These are phyloP conservation scores for Drosophila pseudoananassae DNA, from an alignment of 1,140 invertebrate genomes.

Conservation along the genomic window DNA sequence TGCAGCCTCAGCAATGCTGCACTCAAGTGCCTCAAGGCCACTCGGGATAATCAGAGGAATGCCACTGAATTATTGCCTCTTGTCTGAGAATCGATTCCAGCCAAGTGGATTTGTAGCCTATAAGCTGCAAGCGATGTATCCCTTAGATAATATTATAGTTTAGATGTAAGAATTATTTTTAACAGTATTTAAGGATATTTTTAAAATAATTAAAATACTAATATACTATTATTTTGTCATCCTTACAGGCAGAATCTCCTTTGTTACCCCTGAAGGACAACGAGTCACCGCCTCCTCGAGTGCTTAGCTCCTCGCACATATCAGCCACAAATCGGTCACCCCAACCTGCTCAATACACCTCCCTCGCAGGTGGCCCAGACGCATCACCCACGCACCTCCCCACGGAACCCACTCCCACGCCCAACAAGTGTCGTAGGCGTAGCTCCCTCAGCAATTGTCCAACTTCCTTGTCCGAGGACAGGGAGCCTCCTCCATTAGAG, in stretches of 20 bases:
- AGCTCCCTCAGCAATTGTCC: constrained; percentile 48
- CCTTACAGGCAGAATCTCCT: constrained; percentile 69
- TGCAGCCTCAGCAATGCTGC: constrained; percentile 19
- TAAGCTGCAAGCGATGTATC: not conserved
- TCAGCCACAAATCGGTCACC: constrained; percentile 40
- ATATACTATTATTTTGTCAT: not conserved
- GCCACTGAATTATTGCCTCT: constrained; percentile 13
- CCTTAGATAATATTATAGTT: not conserved
- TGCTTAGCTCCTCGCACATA: constrained; percentile 53
- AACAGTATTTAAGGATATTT: not conserved
- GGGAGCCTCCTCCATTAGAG: constrained; percentile 11
- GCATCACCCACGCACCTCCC: constrained; percentile 5
- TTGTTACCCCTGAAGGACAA: constrained; percentile 62
- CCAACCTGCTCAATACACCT: constrained; percentile 16
- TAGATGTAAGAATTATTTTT: not conserved
- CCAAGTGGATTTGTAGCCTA: not conserved
- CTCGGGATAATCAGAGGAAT: constrained; percentile 15
- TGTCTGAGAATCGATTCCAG: constrained; percentile 4
- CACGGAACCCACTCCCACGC: constrained; percentile 4
- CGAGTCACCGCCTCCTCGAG: constrained; percentile 20
- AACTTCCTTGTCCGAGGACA: constrained; percentile 7
- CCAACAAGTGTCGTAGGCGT: constrained; percentile 41
- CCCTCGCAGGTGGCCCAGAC: constrained; percentile 8
- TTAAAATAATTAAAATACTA: not conserved
- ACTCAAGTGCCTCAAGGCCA: constrained; percentile 21